phyloP scores from a whole-genome alignment of 1,140 invertebrate species.

The Armadillidium nasatum region DNA sequence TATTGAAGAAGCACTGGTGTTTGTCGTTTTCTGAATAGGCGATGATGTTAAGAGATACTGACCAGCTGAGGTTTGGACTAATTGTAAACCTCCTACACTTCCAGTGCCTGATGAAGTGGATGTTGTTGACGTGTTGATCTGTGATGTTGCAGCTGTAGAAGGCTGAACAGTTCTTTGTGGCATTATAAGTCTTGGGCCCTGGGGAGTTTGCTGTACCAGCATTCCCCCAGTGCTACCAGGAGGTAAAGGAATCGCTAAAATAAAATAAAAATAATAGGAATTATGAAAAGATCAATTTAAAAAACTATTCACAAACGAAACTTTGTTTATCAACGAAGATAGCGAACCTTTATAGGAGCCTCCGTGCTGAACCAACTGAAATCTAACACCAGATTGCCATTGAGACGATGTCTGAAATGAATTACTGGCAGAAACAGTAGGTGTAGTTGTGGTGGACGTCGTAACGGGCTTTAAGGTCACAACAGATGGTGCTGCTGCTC shows the following conservation, averaged over 20 bases:
- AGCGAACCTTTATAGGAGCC: conserved; percentile 39
- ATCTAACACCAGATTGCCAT: conserved; percentile 27
- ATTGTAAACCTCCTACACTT: conserved; percentile 51
- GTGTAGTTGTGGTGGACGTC: conserved; percentile 16
- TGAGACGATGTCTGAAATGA: neutral
- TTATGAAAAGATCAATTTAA: neutral
- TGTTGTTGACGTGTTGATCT: neutral
- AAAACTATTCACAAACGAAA: neutral
- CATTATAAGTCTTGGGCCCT: conserved; percentile 47
- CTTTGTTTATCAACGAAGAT: neutral
- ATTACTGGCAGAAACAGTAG: neutral
- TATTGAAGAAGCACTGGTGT: conserved; percentile 42
- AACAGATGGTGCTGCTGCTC: conserved; percentile 27
- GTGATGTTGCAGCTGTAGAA: neutral
- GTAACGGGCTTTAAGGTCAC: conserved; percentile 47
- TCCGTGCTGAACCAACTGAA: conserved; percentile 42
- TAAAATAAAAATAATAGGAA: neutral
- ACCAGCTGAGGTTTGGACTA: conserved; percentile 66
- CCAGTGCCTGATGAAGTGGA: neutral
- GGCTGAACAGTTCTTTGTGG: conserved; percentile 26
- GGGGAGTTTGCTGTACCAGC: conserved; percentile 51
- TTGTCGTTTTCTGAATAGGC: conserved; percentile 44
- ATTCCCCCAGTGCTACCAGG: conserved; percentile 38
- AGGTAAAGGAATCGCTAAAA: conserved; percentile 40
- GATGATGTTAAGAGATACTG: conserved; percentile 59